These are phyloP conservation scores for Drosophila quinaria DNA, from an alignment of 2,888 invertebrate species.

Conservation along the genomic window DNA sequence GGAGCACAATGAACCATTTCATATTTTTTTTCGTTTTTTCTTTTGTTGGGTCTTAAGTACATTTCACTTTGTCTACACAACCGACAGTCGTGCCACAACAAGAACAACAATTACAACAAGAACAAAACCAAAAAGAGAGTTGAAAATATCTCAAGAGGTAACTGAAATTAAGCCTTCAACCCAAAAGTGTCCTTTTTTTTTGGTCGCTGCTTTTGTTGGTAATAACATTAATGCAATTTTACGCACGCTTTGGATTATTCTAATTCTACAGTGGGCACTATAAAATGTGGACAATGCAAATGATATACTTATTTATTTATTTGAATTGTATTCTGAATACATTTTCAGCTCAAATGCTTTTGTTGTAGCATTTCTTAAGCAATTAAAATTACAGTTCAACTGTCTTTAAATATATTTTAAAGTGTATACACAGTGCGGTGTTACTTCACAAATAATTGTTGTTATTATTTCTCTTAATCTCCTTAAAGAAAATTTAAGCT, in stretches of 20 bases:
- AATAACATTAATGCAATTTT: conserved; percentile 73
- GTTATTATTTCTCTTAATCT: conserved; percentile 15
- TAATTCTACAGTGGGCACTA: conserved; percentile 13
- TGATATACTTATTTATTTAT: not conserved
- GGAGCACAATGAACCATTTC: conserved; percentile 21
- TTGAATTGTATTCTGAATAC: not conserved
- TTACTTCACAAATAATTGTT: not conserved
- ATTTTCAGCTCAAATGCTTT: not conserved
- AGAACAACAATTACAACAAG: conserved; percentile 14
- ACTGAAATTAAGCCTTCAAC: conserved; percentile 63
- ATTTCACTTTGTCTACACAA: conserved; percentile 54
- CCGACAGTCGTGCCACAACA: conserved; percentile 27
- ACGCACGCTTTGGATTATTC: conserved; percentile 61
- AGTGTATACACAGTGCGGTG: conserved; percentile 14
- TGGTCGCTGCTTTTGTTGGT: conserved; percentile 30
- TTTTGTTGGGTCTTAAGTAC: conserved; percentile 56
- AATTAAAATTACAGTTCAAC: not conserved
- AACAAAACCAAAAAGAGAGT: conserved; percentile 16
- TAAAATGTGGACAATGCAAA: not conserved
- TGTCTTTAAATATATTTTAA: not conserved
- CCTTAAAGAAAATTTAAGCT: conserved; percentile 32
- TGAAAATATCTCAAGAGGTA: conserved; percentile 27
- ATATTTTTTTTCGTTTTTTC: conserved; percentile 1
- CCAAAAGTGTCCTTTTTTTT: conserved; percentile 57
- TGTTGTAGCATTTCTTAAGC: not conserved